A percentile compares a stretch with the other conserved stretches of the same genome.
These are phyloP conservation scores for Chlorops oryzae DNA, from an alignment of 1,140 invertebrate genomes.

Conservation along the genomic window DNA sequence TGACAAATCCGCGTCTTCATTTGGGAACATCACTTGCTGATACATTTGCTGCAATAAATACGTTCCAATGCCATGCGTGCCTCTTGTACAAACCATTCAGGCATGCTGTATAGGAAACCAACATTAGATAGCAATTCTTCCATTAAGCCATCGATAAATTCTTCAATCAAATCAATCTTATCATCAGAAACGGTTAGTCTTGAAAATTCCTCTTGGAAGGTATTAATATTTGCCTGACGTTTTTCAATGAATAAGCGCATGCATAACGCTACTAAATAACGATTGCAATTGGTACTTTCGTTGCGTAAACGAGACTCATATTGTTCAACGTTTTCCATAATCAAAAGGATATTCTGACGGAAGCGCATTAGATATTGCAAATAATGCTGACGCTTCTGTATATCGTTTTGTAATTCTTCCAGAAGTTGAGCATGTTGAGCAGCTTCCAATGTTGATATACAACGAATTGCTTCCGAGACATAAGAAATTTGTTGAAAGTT, in stretches of 20 bases:
- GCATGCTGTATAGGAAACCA: constrained; percentile 54
- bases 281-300: constrained; percentile 68
- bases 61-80: constrained; percentile 71
- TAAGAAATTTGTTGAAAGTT: constrained; percentile 77
- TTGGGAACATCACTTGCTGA: constrained; percentile 89
- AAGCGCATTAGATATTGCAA: constrained; percentile 79
- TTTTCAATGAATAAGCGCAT: constrained; percentile 73
- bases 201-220: constrained; percentile 74
- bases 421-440: constrained; percentile 71
- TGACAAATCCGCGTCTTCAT: constrained; percentile 90
- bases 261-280: constrained; percentile 73
- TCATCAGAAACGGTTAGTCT: constrained; percentile 71
- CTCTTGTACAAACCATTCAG: constrained; percentile 61
- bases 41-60: constrained; percentile 84
- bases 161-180: constrained; percentile 67
- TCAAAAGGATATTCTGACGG: constrained; percentile 74
- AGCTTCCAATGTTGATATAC: constrained; percentile 67
- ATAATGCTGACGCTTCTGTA: constrained; percentile 71
- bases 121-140: constrained; percentile 26
- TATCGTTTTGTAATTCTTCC: constrained; percentile 72
- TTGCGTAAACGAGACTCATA: constrained; percentile 59
- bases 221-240: constrained; percentile 58
- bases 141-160: constrained; percentile 54
- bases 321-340: constrained; percentile 70
- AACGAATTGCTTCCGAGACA: constrained; percentile 71